These are phyloP conservation scores for Macrosteles quadrilineatus DNA, from an alignment of 1,140 invertebrate species.

Conservation along the genomic window DNA sequence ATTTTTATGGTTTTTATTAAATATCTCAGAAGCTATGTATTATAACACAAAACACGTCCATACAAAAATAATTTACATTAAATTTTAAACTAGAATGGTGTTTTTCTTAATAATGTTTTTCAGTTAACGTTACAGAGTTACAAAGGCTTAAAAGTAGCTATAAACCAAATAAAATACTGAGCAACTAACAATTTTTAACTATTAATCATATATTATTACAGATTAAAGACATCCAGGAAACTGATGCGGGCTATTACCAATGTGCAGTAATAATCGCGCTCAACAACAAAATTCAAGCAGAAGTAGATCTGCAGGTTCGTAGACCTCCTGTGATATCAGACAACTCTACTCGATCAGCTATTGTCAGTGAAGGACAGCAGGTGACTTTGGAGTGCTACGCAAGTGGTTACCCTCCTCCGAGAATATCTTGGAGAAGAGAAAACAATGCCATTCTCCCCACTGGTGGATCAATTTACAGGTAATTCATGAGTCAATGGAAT, in stretches of 20 bases:
- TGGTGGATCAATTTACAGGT: constrained; percentile 75
- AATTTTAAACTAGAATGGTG: too few species aligned
- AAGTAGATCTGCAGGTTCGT: constrained; percentile 80
- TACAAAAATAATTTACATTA: too few species aligned
- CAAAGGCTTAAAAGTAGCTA: too few species aligned
- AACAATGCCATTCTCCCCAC: constrained; percentile 91
- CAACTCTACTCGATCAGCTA: constrained; percentile 84
- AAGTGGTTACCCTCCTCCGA: constrained; percentile 76
- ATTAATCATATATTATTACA: constrained; percentile 47
- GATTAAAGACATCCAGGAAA: constrained; percentile 95
- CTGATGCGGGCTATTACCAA: constrained; percentile 84
- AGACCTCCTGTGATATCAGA: constrained; percentile 89
- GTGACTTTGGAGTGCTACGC: constrained; percentile 87
- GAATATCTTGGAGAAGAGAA: constrained; percentile 88
- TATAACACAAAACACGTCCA: too few species aligned
- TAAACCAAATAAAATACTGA: too few species aligned
- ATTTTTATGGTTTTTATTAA: too few species aligned
- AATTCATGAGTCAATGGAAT: constrained; percentile 30
- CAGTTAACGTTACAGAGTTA: too few species aligned
- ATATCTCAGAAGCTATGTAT: too few species aligned
- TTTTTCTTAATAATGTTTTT: too few species aligned
- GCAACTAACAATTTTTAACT: not conserved
- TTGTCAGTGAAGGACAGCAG: constrained; percentile 76
- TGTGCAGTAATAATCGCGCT: constrained; percentile 83
- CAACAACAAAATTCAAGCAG: constrained; percentile 75